Evolutionary conservation across 2,888 invertebrate genomes (phyloP), one percentile per base, ranked within the genome.

Genomic region (Ectemnius lituratus): DNA sequence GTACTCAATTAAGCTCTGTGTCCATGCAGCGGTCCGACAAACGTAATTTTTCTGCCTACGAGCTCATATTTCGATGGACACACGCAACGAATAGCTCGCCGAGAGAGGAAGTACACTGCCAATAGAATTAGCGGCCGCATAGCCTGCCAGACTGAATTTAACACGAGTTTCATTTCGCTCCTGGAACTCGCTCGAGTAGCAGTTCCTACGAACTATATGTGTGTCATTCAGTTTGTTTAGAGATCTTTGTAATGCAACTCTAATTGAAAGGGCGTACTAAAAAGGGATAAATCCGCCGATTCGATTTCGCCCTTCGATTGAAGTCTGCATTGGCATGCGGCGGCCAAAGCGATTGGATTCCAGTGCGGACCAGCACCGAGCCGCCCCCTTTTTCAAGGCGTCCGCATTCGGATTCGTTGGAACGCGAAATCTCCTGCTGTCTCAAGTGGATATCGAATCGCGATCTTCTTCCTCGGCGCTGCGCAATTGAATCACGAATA

Each of bases 361-460:
- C 16, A 16, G 5, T n/a, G 52, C 16, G 14, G 8, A 52, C 14
- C 16, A 6, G 23, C 8, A 37, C 6, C 5, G 52, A 16, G n/a
- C 2, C 52, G n/a, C 16, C 5, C 16, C n/a, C 5, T 52, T 52
- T 52, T 52, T 16, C 52, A 37, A 37, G 37, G 37, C 5, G 37
- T 11, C 8, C 8, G 37, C 37, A 37, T 37, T 37, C 37, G 8
- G 37, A 11, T 37, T 11, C 8, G 37, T 37, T 6, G 37, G 37
- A 37, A 37, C 8, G 37, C 37, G 37, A 37, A 37, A 37, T 37
- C 37, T 37, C 37, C 37, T 37, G 37, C 8, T 37, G 52, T 52
- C 14, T 52, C 52, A 14, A 52, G 52, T 14, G 52, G 52, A 52
- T 52, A 52, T 52, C 52, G 16, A 52, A 52, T 16, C 14, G 52